These are phyloP conservation scores for Idaea aversata DNA, from an alignment of 2,888 invertebrate genomes.

Conservation along the genomic window DNA sequence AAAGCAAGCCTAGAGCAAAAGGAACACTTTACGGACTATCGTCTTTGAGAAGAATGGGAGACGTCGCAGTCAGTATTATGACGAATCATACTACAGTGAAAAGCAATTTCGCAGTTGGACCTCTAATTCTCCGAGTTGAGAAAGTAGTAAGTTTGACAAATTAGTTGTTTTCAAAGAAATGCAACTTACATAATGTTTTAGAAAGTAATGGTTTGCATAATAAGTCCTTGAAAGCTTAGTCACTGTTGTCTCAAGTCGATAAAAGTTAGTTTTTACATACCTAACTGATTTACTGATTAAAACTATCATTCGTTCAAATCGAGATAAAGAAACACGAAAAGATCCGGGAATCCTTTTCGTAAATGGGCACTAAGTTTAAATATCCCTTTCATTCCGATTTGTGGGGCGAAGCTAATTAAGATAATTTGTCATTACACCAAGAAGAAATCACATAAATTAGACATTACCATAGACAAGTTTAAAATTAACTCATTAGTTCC, in stretches of 20 bases:
- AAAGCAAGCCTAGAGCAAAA: constrained; percentile 83
- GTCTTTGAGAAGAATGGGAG: constrained; percentile 88
- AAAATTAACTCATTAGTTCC: background rate
- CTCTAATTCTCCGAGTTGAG: constrained; percentile 88
- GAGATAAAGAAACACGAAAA: background rate
- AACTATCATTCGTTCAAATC: constrained; percentile 8
- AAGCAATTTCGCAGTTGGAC: constrained; percentile 90
- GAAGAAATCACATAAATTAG: background rate
- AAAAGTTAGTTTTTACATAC: background rate
- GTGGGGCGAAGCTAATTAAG: background rate
- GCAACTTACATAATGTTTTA: constrained; percentile 22
- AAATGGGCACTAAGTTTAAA: too few relatives aligned
- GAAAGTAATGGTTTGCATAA: constrained; percentile 22
- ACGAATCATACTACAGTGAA: constrained; percentile 90
- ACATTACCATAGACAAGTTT: background rate
- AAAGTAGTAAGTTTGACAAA: constrained; percentile 79
- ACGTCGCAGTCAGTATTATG: constrained; percentile 90
- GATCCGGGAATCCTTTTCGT: too few relatives aligned
- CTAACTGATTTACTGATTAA: background rate
- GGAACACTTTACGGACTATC: constrained; percentile 91
- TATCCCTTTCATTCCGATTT: background rate
- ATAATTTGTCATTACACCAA: background rate
- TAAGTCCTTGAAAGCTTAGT: constrained; percentile 14
- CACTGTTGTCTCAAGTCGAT: constrained; percentile 8
- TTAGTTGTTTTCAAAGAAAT: constrained; percentile 1